Evolutionary conservation across 2,797 vertebrate genomes (phyloP), one percentile per base, ranked within the genome.

Genomic region (Brotula barbata): DNA sequence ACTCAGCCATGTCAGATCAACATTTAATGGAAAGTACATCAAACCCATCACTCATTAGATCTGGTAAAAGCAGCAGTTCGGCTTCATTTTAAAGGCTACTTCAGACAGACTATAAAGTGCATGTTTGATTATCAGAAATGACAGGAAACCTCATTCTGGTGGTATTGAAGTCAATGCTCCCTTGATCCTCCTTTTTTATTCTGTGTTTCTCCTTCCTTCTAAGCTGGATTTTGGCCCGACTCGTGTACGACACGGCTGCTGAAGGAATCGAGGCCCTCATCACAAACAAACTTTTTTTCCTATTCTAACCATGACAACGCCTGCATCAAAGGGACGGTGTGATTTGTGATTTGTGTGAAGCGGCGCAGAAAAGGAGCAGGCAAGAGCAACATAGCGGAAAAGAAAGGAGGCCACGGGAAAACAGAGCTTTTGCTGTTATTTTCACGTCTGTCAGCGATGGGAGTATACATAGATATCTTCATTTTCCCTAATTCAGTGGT

Each of bases 191-290:
- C 13, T 3, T 15, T n/a, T 22, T 17, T n/a, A n/a, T n/a, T n/a
- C n/a, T n/a, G n/a, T n/a, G n/a, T n/a, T 43, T 15, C 13, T 39
- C 15, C 20, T 21, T n/a, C 6, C 23, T n/a, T 23, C 45, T 50
- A 53, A 57, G 71, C 39, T 61, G 57, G 53, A 58, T 42, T 11
- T 45, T 25, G 33, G 17, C 64, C 40, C 33, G 16, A 39, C 47
- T 64, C 57, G 39, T 14, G 11, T 77, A 72, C 43, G n/a, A n/a
- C n/a, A n/a, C n/a, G n/a, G n/a, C n/a, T n/a, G 7, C 25, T 4
- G 25, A 28, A 28, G 25, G 25, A 67, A 66, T 55, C 22, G n/a
- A 1, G 28, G 5, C 22, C 45, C 51, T 15, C 13, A 34, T n/a
- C 16, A 49, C 40, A 34, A 46, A 25, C 6, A 25, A 9, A 16